Base-by-base conservation (phyloP, 53 echinoderm and acorn worm species). In the Pentamera pediparva region DNA sequence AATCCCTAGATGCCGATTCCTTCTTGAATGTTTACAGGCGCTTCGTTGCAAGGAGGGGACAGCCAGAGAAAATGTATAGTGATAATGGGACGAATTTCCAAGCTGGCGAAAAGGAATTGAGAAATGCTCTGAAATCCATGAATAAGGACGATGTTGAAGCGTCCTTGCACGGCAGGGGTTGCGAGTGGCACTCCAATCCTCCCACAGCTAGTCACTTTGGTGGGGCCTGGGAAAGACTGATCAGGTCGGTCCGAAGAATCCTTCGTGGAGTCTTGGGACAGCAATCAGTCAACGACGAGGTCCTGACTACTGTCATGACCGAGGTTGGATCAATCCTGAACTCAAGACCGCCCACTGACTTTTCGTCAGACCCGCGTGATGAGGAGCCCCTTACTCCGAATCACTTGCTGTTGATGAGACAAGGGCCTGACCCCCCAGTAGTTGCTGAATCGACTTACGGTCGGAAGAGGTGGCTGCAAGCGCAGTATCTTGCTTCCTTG, bases 21-120 rank as follows among this genome's bases (percentile, higher is more conserved):
- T 75, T 75, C 33, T 4, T 75, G 12, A 75, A 75, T 58, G 75
- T 35, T 12, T 75, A 19, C 36, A 6, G 75, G 4, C 57, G 75
- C 34, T 75, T 75, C 33, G 75, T 75, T 15, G 75, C 57, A 20
- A 75, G 58, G 37, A 59, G 57, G 36, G 75, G 75, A 27, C 75
- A 58, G 19, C 57, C 57, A 4, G 5, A 54, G 20, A 59, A 58
- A 19, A 36, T 75, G 13, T 75, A 29, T 19, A 75, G 75, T 32
- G 55, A 75, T 33, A 75, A 75, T 35, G 75, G 75, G 17, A 19
- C 35, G 18, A 75, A 75, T 58, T 75, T 75, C 75, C 15, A 34
- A 39, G 39, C 69, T 39, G 69, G 8, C 8, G 69, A 69, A 9
- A 69, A 37, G n/a, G 69, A 69, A 18, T n/a, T 75, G 28, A 28